Base-by-base conservation (phyloP, 2,113 vertebrate genomes). In the Polypterus bichir region DNA sequence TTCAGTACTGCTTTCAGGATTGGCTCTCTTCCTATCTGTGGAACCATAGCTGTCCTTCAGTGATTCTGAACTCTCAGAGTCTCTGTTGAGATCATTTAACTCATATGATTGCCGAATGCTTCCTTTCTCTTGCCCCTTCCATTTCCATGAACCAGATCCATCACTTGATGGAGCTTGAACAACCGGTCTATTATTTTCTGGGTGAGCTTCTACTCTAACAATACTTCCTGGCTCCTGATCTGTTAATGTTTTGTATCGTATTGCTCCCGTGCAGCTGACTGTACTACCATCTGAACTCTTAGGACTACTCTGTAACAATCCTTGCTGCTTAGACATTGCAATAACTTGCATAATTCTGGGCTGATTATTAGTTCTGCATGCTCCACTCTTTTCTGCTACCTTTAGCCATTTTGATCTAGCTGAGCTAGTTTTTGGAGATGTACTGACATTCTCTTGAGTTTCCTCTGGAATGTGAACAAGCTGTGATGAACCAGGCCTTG, bases 391-490 rank as follows among this genome's bases (percentile, higher is more conserved):
- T 73, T 97, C 95, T 0, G 91, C 91, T 47, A 88, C 92, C 69
- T 90, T 91, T 63, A 96, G 74, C 96, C 95, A 99, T 72, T 95
- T 92, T 59, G 89, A 90, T 62, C 90, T 87, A 54, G 83, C 84
- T 3, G 81, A 81, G 46, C 89, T 90, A 3, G 75, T 82, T 72
- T 88, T 92, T 2, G 91, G 91, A 7, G 92, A 94, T 1, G 73
- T 73, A 61, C 74, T 86, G 46, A 81, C 73, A 0, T 86, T 91
- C 54, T 97, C 95, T 49, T 95, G 93, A 1, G 90, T 87, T 76
- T 99, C 96, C 71, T 99, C 96, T 0, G 96, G 96, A 71, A 99
- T 98, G 71, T 99, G 95, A 2, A 98, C 96, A 10, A 98, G 70
- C 71, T 96, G 94, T 2, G 95, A 97, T 11, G 96, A 97, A 3